Conservation (phyloP, 2,113 vertebrate species). For the Zapus hudsonius region DNA sequence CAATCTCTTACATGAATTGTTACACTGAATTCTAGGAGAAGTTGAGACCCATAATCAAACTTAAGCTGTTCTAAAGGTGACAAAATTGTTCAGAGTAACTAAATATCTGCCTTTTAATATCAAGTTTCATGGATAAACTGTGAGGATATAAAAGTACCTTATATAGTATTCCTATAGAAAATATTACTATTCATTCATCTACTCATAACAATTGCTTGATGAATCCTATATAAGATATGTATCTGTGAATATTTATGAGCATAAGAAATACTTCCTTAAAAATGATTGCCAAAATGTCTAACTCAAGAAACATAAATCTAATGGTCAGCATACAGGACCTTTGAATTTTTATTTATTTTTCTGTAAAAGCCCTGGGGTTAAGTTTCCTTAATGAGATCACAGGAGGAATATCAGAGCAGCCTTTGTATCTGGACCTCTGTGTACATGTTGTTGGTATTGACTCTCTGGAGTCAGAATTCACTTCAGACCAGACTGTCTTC, state of each 20-base stretch:
- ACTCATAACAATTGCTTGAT: neutral
- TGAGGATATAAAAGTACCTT: neutral
- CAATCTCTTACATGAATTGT: slow-evolving; percentile 4
- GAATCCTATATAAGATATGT: neutral
- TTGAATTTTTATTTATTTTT: neutral
- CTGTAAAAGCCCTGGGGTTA: neutral
- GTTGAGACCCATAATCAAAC: slow-evolving; percentile 1
- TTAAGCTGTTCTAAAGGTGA: neutral
- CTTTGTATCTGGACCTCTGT: neutral
- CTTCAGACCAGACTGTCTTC: neutral
- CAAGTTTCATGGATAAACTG: neutral
- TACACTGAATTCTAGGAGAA: neutral
- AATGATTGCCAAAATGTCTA: neutral
- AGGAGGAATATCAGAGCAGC: neutral
- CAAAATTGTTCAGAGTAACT: neutral
- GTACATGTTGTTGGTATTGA: neutral
- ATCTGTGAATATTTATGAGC: neutral
- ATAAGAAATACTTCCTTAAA: neutral
- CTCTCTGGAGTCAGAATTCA: neutral
- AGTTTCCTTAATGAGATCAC: slow-evolving; percentile 14
- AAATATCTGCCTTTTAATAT: neutral
- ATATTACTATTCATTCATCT: neutral
- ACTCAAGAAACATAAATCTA: neutral
- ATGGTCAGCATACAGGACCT: neutral
- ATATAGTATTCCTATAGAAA: neutral